Evolutionary conservation across 2,113 vertebrate genomes (phyloP).

Genomic region (Amia ocellicauda): DNA sequence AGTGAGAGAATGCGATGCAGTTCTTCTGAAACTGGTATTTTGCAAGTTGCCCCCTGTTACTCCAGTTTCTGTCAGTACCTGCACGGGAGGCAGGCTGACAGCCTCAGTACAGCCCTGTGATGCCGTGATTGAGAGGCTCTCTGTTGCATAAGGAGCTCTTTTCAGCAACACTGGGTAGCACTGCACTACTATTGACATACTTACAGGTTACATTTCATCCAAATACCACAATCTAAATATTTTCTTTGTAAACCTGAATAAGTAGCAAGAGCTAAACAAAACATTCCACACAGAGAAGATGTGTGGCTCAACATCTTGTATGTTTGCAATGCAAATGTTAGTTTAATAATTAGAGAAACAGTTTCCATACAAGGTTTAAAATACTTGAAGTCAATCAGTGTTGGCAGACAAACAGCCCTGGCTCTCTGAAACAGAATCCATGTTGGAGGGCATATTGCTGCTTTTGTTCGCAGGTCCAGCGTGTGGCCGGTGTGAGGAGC

Average conservation of each 20-base stretch:
- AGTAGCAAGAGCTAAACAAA: constrained; percentile 43
- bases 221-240: constrained; percentile 56
- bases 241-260: constrained; percentile 42
- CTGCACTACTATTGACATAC: constrained; percentile 43
- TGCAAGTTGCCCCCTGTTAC: not conserved
- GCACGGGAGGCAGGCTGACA: not conserved
- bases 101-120: not conserved
- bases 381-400: constrained; percentile 32
- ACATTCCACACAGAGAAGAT: constrained; percentile 43
- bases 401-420: constrained; percentile 35
- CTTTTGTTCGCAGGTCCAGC: too few species aligned
- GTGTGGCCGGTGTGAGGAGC: too few species aligned
- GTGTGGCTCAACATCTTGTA: constrained; percentile 45
- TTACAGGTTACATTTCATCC: constrained; percentile 44
- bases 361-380: constrained; percentile 29
- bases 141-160: constrained; percentile 9
- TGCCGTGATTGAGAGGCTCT: not conserved
- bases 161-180: constrained; percentile 20
- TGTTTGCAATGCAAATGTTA: constrained; percentile 54
- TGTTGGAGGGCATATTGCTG: too few species aligned
- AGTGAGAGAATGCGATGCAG: not conserved
- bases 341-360: constrained; percentile 49
- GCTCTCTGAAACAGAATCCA: constrained; percentile 12
- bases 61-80: not conserved
- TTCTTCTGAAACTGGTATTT: not conserved